Percentiles rank a stretch among this genome's conserved stretches.
Evolutionary conservation across 1,140 invertebrate genomes (phyloP).

Genomic region (Cyclargus thomasi): DNA sequence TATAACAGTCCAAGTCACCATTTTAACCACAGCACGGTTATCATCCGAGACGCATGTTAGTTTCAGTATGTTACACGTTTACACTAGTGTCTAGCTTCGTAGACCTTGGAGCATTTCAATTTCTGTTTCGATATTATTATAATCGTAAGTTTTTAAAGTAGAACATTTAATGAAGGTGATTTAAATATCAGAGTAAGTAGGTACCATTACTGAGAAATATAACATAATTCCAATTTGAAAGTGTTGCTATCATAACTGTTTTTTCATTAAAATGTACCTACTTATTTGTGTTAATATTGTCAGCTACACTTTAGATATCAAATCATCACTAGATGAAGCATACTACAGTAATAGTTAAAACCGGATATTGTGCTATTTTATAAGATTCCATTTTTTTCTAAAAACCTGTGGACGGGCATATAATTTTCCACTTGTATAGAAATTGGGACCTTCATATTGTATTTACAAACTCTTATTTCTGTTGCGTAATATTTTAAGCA

Average conservation of each 20-base stretch:
- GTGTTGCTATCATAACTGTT: not conserved
- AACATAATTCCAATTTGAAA: not conserved
- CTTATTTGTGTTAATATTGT: not conserved
- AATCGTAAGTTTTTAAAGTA: not conserved
- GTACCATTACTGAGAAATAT: not conserved
- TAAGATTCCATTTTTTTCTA: not conserved
- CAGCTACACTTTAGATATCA: not conserved
- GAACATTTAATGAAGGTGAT: not conserved
- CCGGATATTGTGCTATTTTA: not conserved
- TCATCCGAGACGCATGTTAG: slow-evolving; percentile 35
- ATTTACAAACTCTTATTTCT: not conserved
- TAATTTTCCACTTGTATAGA: not conserved
- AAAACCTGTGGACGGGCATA: not conserved
- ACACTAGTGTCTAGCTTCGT: slow-evolving; percentile 6
- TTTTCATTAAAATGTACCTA: not conserved
- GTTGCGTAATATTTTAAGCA: not conserved
- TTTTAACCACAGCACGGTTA: slow-evolving; percentile 35
- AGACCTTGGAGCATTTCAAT: not conserved
- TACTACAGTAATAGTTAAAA: not conserved
- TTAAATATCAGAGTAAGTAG: not conserved
- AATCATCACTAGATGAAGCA: not conserved
- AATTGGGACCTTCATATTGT: not conserved
- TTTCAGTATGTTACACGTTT: slow-evolving; percentile 14
- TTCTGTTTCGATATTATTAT: not conserved
- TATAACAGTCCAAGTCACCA: slow-evolving; percentile 40